Conservation (phyloP, 2,113 vertebrate species). For the Tretioscincus oriximinensis region DNA sequence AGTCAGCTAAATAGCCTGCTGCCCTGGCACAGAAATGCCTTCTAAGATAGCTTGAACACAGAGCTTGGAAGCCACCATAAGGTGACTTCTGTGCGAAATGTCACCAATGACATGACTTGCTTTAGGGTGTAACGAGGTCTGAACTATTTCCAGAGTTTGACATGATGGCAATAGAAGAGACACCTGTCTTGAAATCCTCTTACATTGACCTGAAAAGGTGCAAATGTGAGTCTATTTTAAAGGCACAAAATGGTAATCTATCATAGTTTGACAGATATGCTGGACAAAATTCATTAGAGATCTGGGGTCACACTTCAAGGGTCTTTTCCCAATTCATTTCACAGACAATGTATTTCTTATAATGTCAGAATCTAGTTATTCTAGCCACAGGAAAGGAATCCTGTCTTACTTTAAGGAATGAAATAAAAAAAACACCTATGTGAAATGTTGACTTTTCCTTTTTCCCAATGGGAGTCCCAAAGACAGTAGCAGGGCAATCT, state of each 20-base stretch:
- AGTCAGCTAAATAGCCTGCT: no score
- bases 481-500: neutral
- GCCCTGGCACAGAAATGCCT: no score
- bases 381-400: neutral
- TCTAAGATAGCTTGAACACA: no score
- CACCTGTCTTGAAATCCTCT: no score
- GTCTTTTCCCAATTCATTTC: neutral
- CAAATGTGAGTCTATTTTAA: neutral
- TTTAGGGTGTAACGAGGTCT: no score
- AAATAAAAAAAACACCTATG: neutral
- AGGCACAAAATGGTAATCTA: neutral
- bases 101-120: no score
- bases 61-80: no score
- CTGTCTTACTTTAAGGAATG: neutral
- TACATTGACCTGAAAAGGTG: no score
- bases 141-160: no score
- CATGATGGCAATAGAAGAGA: no score
- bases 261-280: neutral
- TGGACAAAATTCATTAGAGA: neutral
- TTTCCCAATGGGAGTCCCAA: neutral
- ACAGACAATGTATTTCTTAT: neutral
- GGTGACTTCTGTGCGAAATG: no score
- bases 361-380: neutral
- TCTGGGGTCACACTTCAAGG: neutral
- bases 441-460: neutral